Conservation (phyloP, 2,113 vertebrate species). For the Pipra filicauda region DNA sequence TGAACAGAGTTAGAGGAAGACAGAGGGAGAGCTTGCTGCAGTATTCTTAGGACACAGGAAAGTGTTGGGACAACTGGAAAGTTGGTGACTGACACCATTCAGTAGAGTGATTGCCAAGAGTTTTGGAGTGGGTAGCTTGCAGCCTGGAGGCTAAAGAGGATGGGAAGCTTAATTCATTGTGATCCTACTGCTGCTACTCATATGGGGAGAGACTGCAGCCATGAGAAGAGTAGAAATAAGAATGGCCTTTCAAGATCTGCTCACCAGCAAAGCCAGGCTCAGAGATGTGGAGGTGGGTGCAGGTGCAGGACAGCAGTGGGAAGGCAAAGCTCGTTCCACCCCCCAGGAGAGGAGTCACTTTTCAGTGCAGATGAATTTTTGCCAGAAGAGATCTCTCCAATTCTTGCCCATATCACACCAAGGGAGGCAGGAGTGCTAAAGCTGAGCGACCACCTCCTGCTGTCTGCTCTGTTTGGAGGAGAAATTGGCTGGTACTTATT, state of each 20-base stretch:
- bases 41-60: neutral
- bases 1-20: neutral
- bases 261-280: neutral
- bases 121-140: neutral
- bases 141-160: neutral
- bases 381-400: neutral
- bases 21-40: neutral
- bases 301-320: neutral
- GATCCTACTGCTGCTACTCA: neutral
- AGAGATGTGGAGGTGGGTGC: accelerated
- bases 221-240: neutral
- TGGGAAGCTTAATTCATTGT: neutral
- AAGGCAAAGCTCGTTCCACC: neutral
- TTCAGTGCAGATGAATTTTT: neutral
- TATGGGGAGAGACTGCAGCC: neutral
- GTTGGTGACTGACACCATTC: neutral
- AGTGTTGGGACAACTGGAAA: neutral
- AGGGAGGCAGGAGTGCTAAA: neutral
- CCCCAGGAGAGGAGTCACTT: neutral
- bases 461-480: neutral
- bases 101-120: neutral
- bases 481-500: neutral
- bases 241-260: neutral
- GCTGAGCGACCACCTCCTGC: neutral
- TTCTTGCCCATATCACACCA: neutral